Conservation (phyloP, 2,888 invertebrate species). For the Eupelmus urozonus region DNA sequence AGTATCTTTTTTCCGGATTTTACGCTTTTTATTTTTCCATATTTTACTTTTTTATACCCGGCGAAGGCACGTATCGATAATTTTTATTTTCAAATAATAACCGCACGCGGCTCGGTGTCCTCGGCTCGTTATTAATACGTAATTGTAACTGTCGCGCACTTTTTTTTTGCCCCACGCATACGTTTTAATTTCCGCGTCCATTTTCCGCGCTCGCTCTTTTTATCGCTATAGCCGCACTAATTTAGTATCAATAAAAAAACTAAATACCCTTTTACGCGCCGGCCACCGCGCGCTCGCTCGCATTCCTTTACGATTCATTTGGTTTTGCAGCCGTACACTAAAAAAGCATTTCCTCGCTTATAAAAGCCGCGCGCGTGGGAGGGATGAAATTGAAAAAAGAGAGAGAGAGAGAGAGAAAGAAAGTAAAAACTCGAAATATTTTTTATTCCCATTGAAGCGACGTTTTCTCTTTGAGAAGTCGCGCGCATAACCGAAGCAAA, state of each 20-base stretch:
- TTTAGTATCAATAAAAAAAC: conserved; percentile 37
- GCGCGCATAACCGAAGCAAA: not conserved
- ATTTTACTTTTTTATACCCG: not conserved
- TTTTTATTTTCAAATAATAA: not conserved
- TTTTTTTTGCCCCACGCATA: not conserved
- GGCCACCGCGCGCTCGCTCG: not conserved
- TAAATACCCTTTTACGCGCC: conserved; percentile 27
- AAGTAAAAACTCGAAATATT: conserved; percentile 33
- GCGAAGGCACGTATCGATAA: too few relatives aligned
- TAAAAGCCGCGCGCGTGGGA: conserved; percentile 34
- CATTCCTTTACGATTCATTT: conserved; percentile 44
- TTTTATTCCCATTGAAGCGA: conserved; percentile 29
- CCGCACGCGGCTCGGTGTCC: not conserved
- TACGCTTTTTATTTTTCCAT: not conserved
- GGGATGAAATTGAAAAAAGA: not conserved
- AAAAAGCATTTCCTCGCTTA: conserved; percentile 49
- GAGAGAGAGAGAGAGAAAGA: not conserved
- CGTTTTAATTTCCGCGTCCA: conserved; percentile 13
- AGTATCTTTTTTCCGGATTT: not conserved
- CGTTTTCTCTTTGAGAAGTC: conserved; percentile 50
- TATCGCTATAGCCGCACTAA: not conserved
- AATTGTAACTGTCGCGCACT: not conserved
- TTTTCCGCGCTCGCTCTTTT: not conserved
- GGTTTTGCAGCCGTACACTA: conserved; percentile 38
- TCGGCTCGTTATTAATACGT: not conserved